phyloP scores from a whole-genome alignment of 2,797 vertebrate species.

The Hemitrygon akajei region DNA sequence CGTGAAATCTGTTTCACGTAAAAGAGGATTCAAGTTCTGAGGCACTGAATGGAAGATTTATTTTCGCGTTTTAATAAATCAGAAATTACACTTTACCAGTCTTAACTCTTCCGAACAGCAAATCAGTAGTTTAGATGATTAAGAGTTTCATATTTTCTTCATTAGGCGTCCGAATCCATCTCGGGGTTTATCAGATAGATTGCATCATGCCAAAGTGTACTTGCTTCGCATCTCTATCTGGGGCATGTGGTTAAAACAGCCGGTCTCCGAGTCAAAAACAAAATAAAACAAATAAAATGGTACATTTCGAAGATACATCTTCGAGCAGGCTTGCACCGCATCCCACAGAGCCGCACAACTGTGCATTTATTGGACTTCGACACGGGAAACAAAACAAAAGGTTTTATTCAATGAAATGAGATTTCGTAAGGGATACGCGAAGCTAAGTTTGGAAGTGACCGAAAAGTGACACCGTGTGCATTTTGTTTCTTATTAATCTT shows the following conservation, averaged over 20 bases:
- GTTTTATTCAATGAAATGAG: slow-evolving; percentile 30
- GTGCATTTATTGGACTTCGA: slow-evolving; percentile 32
- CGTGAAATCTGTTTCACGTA: slow-evolving; percentile 1
- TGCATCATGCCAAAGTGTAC: not conserved
- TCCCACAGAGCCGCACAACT: slow-evolving; percentile 36
- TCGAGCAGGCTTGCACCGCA: slow-evolving; percentile 26
- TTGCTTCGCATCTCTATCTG: slow-evolving; percentile 28
- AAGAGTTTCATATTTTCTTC: slow-evolving; percentile 31
- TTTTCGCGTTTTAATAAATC: slow-evolving; percentile 28
- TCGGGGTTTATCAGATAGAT: slow-evolving; percentile 29
- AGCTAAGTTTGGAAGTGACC: slow-evolving; percentile 88
- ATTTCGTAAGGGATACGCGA: slow-evolving; percentile 36
- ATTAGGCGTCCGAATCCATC: slow-evolving; percentile 30
- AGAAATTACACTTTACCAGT: slow-evolving; percentile 36
- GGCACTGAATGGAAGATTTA: not conserved
- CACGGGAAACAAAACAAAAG: slow-evolving; percentile 35
- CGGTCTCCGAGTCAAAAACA: slow-evolving; percentile 6
- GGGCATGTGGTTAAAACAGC: slow-evolving; percentile 33
- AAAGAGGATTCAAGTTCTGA: not conserved
- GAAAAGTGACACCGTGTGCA: slow-evolving; percentile 91
- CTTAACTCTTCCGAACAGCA: slow-evolving; percentile 29
- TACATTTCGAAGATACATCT: slow-evolving; percentile 37
- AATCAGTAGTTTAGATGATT: slow-evolving; percentile 33
- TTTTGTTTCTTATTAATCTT: slow-evolving; percentile 99
- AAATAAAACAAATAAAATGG: slow-evolving; percentile 37